Evolutionary conservation across 2,888 invertebrate species (phyloP).

Genomic region (Pristionchus mayeri): DNA sequence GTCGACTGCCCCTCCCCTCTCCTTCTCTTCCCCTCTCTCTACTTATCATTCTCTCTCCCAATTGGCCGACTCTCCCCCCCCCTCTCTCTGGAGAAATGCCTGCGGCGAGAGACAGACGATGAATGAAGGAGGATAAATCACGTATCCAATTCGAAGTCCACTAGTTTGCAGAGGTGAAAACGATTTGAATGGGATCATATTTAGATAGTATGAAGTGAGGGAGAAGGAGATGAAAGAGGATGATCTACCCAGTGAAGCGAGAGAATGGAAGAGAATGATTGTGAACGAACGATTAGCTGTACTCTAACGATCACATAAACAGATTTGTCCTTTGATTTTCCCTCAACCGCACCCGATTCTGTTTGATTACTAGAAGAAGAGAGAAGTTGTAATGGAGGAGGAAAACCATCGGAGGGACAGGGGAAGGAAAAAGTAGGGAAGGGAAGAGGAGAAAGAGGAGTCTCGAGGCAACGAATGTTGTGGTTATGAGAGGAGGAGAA

Average conservation of each 20-base stretch:
- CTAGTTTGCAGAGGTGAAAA: background rate
- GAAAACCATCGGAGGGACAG: background rate
- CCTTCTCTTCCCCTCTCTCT: slow-evolving; percentile 7
- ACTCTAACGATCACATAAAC: slow-evolving; percentile 4
- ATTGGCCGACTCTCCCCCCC: background rate
- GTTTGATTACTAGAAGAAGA: slow-evolving; percentile 17
- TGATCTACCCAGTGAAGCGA: background rate
- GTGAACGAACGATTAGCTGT: slow-evolving; percentile 9
- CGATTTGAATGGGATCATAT: background rate
- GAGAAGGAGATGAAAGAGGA: background rate
- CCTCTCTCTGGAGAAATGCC: background rate
- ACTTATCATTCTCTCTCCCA: background rate
- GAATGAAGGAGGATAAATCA: slow-evolving; percentile 24
- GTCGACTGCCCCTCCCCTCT: background rate
- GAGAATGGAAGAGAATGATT: background rate
- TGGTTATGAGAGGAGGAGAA: slow-evolving; percentile 18
- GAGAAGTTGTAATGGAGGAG: background rate
- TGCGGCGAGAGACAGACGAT: background rate
- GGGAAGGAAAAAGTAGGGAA: background rate
- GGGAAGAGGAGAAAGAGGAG: background rate
- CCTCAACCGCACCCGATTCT: background rate
- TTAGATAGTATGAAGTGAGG: background rate
- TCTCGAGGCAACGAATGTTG: background rate
- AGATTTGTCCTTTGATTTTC: background rate
- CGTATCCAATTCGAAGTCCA: background rate